phyloP scores from a whole-genome alignment of 2,113 vertebrate species.

The Tonatia bakeri region DNA sequence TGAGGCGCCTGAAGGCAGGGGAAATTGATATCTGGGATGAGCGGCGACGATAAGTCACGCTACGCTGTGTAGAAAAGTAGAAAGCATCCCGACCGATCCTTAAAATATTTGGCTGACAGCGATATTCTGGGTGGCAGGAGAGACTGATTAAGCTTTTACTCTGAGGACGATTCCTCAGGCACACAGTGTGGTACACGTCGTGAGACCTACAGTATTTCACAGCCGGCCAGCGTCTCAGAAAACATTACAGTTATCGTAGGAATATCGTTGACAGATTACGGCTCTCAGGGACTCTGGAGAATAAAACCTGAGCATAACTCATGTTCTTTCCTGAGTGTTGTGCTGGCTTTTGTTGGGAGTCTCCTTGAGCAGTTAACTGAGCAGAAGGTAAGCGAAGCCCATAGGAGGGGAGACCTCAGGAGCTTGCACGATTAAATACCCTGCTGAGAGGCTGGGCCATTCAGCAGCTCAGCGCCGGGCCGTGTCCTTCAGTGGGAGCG shows the following conservation, averaged over 20 bases:
- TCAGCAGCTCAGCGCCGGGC: not conserved
- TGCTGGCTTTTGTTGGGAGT: not conserved
- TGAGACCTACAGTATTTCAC: not conserved
- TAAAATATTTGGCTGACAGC: not conserved
- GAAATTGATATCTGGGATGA: not conserved
- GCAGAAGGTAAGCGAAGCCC: not conserved
- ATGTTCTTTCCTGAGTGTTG: not conserved
- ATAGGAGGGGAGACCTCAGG: not conserved
- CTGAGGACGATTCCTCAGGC: not conserved
- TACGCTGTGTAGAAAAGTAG: not conserved
- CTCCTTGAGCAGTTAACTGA: slow-evolving; percentile 1
- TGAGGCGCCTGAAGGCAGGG: not conserved
- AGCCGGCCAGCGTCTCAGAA: not conserved
- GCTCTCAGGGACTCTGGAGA: not conserved
- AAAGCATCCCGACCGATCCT: slow-evolving; percentile 13
- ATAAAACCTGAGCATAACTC: not conserved
- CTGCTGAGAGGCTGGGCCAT: not conserved
- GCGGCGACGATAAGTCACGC: not conserved
- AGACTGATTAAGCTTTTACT: slow-evolving; percentile 32
- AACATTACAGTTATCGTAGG: not conserved
- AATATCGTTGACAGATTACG: not conserved
- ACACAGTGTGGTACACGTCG: not conserved
- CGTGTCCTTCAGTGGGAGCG: not conserved
- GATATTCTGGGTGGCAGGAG: not conserved
- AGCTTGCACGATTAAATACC: not conserved